phyloP scores from a whole-genome alignment of 2,797 vertebrate genomes.

The Micrastur ruficollis region DNA sequence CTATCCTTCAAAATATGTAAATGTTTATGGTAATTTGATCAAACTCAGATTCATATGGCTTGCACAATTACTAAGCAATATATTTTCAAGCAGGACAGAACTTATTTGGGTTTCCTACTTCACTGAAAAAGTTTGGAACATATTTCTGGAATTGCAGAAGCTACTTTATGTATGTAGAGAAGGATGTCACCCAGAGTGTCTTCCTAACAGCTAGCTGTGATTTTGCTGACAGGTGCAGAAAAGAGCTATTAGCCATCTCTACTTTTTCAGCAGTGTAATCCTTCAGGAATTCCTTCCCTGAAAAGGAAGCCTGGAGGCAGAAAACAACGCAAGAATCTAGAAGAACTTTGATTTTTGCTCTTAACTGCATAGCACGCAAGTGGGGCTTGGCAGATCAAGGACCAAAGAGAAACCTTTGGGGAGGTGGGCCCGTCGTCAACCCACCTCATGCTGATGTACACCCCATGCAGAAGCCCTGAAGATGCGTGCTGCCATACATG shows the following conservation, averaged over 20 bases:
- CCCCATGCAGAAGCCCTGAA: background rate
- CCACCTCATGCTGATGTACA: background rate
- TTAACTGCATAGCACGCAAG: background rate
- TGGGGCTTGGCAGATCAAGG: background rate
- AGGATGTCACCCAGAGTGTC: background rate
- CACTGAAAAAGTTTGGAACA: background rate
- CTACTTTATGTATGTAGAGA: background rate
- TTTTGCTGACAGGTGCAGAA: background rate
- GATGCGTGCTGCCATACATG: accelerated
- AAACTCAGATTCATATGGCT: background rate
- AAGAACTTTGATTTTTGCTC: background rate
- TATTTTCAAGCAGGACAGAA: background rate
- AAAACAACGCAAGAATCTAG: background rate
- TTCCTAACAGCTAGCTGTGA: background rate
- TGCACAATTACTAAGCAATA: background rate
- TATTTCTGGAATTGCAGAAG: background rate
- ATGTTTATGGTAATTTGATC: background rate
- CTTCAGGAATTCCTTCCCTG: background rate
- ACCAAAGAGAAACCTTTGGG: background rate
- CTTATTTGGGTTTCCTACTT: background rate
- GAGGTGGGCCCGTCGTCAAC: accelerated
- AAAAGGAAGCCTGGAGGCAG: background rate
- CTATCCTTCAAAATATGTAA: background rate
- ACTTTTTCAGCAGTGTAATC: background rate
- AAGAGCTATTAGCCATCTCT: background rate